Base-by-base conservation (phyloP, 2,797 vertebrate species). In the Chelonia mydas region DNA sequence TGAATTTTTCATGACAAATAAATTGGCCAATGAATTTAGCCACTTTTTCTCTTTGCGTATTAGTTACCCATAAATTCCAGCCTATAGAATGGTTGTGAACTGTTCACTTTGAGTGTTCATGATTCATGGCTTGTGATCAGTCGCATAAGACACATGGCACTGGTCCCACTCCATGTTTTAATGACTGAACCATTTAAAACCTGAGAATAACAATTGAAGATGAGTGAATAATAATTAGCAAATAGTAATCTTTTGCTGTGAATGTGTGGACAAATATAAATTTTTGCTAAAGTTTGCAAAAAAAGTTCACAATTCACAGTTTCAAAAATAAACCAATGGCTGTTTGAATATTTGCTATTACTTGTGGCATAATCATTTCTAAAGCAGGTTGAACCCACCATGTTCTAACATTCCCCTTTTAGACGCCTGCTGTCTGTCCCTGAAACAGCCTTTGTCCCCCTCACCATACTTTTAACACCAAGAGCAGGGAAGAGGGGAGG, bases 51-150 rank as follows among this genome's bases (percentile, higher is more conserved):
- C 78, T 76, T 51, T 94, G 89, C 9, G 19, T 68, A 21, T 68
- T 68, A n/a, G 33, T n/a, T 68, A 16, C 4, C 17, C 61, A 68
- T 87, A 90, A 96, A 94, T 97, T 97, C 84, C 88, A 92, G 41
- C 41, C 49, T 95, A 94, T 95, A 89, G 96, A 89, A 95, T 41
- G 12, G 33, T 89, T 88, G 74, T 83, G 86, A 84, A 88, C 19
- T 28, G 5, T 82, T 96, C 61, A 65, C 13, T 33, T 65, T 65
- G 10, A 55, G 54, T 27, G 54, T 55, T 93, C 89, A 53, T 91
- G 57, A 61, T 92, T 94, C 95, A 87, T 93, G 91, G 90, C 86
- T 84, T 86, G 87, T 95, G 90, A 95, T 86, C 28, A 89, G 88
- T 86, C 90, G 80, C 92, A 93, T 95, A 96, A 92, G 92, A 86